phyloP scores from a whole-genome alignment of 2,797 vertebrate genomes.

The Tragelaphus oryx region DNA sequence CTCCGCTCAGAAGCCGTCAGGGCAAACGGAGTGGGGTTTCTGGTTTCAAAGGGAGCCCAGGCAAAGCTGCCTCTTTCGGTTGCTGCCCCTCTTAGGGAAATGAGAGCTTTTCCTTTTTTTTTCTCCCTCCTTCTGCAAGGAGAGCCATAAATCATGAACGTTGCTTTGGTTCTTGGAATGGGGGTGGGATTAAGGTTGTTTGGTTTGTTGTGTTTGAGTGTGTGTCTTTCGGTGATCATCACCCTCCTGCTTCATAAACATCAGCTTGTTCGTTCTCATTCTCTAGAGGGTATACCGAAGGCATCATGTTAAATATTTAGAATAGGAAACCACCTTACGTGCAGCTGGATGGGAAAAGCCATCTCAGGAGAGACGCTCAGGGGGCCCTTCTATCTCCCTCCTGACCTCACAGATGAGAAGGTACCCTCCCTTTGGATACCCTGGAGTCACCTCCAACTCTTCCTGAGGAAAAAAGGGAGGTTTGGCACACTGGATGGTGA shows the following conservation, averaged over 20 bases:
- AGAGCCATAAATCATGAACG: slow-evolving; percentile 75
- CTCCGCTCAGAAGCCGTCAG: slow-evolving; percentile 70
- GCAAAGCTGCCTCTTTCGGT: slow-evolving; percentile 57
- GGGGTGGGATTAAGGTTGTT: slow-evolving; percentile 26
- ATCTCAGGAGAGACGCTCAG: slow-evolving; percentile 60
- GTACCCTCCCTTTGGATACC: not conserved
- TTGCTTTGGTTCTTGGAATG: slow-evolving; percentile 18
- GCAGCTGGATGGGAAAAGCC: slow-evolving; percentile 73
- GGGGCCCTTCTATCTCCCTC: not conserved
- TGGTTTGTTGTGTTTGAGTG: not conserved
- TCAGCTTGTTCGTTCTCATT: slow-evolving; percentile 73
- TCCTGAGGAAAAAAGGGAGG: not conserved
- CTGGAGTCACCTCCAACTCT: not conserved
- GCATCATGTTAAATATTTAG: slow-evolving; percentile 78
- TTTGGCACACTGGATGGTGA: fast-evolving
- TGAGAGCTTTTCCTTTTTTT: slow-evolving; percentile 24
- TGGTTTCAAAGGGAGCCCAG: slow-evolving; percentile 72
- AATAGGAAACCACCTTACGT: slow-evolving; percentile 76
- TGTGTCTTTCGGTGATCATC: not conserved
- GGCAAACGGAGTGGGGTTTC: slow-evolving; percentile 70
- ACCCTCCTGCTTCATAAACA: slow-evolving; percentile 75
- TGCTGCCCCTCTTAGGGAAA: slow-evolving; percentile 70
- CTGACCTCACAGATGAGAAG: not conserved
- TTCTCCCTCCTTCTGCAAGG: not conserved
- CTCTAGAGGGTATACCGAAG: slow-evolving; percentile 74